Conservation (phyloP, 2,113 vertebrate species). For the Dipodomys merriami region DNA sequence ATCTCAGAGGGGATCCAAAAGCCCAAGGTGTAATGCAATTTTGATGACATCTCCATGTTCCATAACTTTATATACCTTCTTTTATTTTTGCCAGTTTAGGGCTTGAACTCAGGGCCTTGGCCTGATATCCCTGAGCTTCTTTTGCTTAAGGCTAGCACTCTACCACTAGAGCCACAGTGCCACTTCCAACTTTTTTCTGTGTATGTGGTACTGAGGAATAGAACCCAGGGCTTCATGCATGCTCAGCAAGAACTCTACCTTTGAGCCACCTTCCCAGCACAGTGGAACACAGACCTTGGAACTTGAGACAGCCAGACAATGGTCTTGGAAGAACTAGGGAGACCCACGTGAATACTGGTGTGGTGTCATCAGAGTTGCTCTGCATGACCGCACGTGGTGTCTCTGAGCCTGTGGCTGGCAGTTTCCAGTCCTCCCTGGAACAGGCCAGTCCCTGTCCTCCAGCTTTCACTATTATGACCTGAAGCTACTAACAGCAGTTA, state of each 20-base stretch:
- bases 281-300: too few relatives aligned
- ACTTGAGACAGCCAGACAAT: neutral
- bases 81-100: too few relatives aligned
- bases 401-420: neutral
- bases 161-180: too few relatives aligned
- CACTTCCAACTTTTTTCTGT: too few relatives aligned
- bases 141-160: too few relatives aligned
- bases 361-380: neutral
- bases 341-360: neutral
- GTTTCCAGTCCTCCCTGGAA: neutral
- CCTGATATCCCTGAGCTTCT: too few relatives aligned
- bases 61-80: rapidly evolving
- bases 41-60: rapidly evolving
- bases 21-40: neutral
- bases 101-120: too few relatives aligned
- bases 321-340: neutral
- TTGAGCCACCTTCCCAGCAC: neutral
- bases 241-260: too few relatives aligned
- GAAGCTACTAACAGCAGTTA: neutral
- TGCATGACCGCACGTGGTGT: rapidly evolving
- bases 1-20: neutral
- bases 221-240: too few relatives aligned
- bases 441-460: rapidly evolving
- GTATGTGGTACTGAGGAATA: too few relatives aligned
- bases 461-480: too few relatives aligned